Percentiles rank a stretch among this genome's conserved stretches.
Evolutionary conservation across 2,113 vertebrate genomes (phyloP).

Genomic region (Lethenteron reissneri): DNA sequence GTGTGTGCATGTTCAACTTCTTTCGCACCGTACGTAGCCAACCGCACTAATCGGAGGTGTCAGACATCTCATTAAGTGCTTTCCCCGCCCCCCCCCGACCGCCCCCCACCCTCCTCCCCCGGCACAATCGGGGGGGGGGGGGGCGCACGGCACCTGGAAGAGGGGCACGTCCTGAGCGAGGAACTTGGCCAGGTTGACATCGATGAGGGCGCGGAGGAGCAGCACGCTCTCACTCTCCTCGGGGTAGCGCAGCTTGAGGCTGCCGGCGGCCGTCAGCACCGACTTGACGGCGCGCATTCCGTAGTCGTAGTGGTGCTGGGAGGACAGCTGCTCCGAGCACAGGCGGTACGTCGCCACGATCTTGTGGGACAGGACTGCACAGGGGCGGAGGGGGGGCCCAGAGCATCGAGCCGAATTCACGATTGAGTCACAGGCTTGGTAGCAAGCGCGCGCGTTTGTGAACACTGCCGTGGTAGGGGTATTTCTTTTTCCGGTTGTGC

Average conservation of each 20-base stretch:
- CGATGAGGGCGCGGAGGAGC: slow-evolving; percentile 48
- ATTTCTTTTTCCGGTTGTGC: too few relatives aligned
- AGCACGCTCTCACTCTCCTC: slow-evolving; percentile 47
- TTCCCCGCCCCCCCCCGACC: too few relatives aligned
- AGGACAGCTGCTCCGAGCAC: slow-evolving; percentile 73
- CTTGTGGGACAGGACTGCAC: slow-evolving; percentile 54
- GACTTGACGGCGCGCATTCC: slow-evolving; percentile 83
- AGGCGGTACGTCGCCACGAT: slow-evolving; percentile 78
- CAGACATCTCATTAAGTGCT: too few relatives aligned
- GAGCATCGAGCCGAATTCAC: background rate
- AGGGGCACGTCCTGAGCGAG: slow-evolving; percentile 63
- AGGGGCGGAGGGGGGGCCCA: too few relatives aligned
- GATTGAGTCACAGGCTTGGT: too few relatives aligned
- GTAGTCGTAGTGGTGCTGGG: slow-evolving; percentile 73
- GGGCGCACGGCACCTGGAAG: slow-evolving; percentile 38
- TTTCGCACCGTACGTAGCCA: too few relatives aligned
- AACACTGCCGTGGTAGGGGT: too few relatives aligned
- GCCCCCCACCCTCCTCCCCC: too few relatives aligned
- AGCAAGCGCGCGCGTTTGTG: too few relatives aligned
- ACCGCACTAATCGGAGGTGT: too few relatives aligned
- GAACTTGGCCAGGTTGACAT: slow-evolving; percentile 79
- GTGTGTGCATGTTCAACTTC: too few relatives aligned
- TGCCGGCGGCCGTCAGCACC: slow-evolving; percentile 66
- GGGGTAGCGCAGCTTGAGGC: slow-evolving; percentile 62
- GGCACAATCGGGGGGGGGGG: too few relatives aligned